Conservation (phyloP, 2,888 invertebrate genomes). For the Mimumesa dahlbomi region DNA sequence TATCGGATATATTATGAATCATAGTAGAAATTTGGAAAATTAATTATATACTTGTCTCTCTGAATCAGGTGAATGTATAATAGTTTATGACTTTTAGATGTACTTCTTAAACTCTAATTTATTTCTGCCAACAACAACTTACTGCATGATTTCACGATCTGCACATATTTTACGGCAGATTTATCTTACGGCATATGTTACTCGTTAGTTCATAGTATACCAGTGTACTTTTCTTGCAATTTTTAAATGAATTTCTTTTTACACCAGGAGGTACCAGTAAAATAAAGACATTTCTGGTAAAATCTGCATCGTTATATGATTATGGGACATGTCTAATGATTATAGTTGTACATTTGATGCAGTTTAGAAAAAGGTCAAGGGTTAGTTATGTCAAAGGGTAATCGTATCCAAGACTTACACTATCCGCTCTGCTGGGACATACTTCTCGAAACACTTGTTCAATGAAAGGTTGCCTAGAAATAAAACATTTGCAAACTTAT, state of each 20-base stretch:
- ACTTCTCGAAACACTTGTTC: slow-evolving; percentile 90
- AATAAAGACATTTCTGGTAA: slow-evolving; percentile 63
- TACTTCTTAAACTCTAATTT: slow-evolving; percentile 54
- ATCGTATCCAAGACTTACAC: slow-evolving; percentile 82
- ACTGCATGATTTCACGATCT: slow-evolving; percentile 39
- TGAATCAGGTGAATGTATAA: slow-evolving; percentile 35
- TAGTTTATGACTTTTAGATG: slow-evolving; percentile 38
- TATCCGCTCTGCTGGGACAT: slow-evolving; percentile 88
- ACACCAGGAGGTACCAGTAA: slow-evolving; percentile 53
- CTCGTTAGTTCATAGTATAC: slow-evolving; percentile 52
- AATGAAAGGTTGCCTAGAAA: slow-evolving; percentile 87
- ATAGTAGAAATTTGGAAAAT: slow-evolving; percentile 22
- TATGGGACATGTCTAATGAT: slow-evolving; percentile 70
- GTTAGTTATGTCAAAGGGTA: slow-evolving; percentile 75
- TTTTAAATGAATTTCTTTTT: slow-evolving; percentile 54
- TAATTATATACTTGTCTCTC: slow-evolving; percentile 19
- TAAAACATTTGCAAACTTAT: slow-evolving; percentile 19
- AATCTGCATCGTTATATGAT: slow-evolving; percentile 70
- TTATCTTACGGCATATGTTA: slow-evolving; percentile 49
- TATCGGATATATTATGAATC: slow-evolving; percentile 21
- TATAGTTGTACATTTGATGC: slow-evolving; percentile 75
- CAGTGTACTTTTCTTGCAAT: slow-evolving; percentile 58
- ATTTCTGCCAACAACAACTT: slow-evolving; percentile 51
- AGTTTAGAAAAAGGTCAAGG: slow-evolving; percentile 72
- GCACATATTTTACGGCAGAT: slow-evolving; percentile 43